Evolutionary conservation across 1,140 invertebrate species (phyloP).

Genomic region (Temnothorax nylanderi): DNA sequence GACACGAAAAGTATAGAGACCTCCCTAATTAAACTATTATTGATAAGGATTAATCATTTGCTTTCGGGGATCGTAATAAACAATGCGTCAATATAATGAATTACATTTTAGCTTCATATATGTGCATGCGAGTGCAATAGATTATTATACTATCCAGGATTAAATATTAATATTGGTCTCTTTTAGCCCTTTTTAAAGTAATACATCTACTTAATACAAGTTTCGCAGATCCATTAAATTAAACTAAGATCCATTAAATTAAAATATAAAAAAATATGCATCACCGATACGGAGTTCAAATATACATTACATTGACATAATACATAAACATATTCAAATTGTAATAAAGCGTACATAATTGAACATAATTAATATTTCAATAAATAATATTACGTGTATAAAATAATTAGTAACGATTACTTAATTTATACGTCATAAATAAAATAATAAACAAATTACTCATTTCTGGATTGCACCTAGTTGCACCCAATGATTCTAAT

Average conservation of each 20-base stretch:
- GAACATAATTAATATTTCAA: not conserved
- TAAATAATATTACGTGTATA: not conserved
- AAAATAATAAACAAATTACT: not conserved
- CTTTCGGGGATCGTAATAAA: too few species aligned
- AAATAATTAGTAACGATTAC: not conserved
- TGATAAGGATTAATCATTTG: too few species aligned
- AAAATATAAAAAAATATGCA: not conserved
- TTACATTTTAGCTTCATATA: not conserved
- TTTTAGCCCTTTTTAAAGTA: not conserved
- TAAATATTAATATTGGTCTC: not conserved
- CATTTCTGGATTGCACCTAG: not conserved
- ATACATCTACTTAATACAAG: not conserved
- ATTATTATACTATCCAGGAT: not conserved
- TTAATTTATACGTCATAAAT: not conserved
- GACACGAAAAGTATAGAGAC: too few species aligned
- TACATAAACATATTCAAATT: not conserved
- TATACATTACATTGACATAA: not conserved
- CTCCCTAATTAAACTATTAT: too few species aligned
- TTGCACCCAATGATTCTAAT: not conserved
- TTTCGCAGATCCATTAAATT: too few species aligned
- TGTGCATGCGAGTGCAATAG: not conserved
- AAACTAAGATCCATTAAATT: not conserved
- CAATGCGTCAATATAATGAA: not conserved
- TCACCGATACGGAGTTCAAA: not conserved
- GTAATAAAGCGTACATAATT: not conserved